These are phyloP conservation scores for Heteractis magnifica DNA, from an alignment of 92 coral and sea anemone species.

Conservation along the genomic window DNA sequence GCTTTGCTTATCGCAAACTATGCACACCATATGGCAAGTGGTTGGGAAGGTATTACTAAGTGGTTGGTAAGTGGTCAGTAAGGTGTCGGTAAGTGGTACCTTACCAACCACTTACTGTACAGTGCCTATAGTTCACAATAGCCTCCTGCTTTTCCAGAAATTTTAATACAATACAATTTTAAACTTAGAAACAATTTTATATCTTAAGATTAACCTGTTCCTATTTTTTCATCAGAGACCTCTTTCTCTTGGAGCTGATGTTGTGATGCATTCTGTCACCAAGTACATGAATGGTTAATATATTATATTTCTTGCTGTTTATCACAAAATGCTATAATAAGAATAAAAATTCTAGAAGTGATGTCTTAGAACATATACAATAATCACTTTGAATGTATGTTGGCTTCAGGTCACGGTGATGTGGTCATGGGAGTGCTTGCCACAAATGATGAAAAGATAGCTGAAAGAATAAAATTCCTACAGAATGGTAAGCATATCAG, in stretches of 20 bases:
- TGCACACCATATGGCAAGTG: too few relatives aligned
- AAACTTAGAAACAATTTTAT: background rate
- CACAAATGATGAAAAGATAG: conserved; percentile 76
- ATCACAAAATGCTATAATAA: too few relatives aligned
- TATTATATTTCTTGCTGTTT: background rate
- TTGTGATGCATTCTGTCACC: conserved; percentile 94
- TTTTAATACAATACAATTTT: background rate
- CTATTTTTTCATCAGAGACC: conserved; percentile 66
- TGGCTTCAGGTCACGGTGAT: conserved; percentile 82
- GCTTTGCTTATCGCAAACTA: too few relatives aligned
- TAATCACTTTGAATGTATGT: background rate
- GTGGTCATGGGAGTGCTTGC: conserved; percentile 94
- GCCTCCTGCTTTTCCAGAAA: too few relatives aligned
- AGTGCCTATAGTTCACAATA: too few relatives aligned
- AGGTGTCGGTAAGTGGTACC: too few relatives aligned
- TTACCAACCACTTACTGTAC: too few relatives aligned
- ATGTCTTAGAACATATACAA: too few relatives aligned
- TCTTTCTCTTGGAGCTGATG: conserved; percentile 90
- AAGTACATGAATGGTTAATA: conserved; percentile 88
- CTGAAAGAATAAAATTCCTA: conserved; percentile 73
- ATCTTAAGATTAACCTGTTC: background rate
- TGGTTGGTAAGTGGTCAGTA: too few relatives aligned
- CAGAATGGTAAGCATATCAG: conserved; percentile 75
- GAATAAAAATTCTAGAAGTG: too few relatives aligned
- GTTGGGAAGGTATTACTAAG: too few relatives aligned